phyloP scores from a whole-genome alignment of 2,797 vertebrate species.

The Lepilemur ruficaudatus region DNA sequence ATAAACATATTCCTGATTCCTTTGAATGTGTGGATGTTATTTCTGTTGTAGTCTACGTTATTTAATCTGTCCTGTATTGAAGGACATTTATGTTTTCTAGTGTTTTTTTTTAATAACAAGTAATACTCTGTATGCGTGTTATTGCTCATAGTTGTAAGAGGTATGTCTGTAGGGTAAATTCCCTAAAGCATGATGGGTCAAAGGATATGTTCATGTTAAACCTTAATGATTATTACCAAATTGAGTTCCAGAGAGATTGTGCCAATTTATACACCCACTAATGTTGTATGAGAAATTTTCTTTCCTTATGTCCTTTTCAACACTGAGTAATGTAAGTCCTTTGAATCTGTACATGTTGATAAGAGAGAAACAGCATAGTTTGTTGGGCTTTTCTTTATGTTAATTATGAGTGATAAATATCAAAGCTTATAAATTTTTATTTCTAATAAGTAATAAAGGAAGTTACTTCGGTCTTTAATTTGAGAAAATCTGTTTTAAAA shows the following conservation, averaged over 20 bases:
- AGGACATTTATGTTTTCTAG: not conserved
- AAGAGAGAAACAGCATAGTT: not conserved
- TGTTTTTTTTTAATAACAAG: not conserved
- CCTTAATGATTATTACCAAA: constrained; percentile 9
- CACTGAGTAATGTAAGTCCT: not conserved
- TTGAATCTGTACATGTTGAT: not conserved
- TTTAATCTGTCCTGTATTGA: not conserved
- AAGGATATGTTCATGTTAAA: constrained; percentile 1
- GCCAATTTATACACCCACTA: not conserved
- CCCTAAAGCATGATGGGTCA: not conserved
- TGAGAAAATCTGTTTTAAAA: constrained; percentile 15
- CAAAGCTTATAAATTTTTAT: constrained; percentile 33
- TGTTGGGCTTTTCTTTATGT: not conserved
- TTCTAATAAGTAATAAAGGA: constrained; percentile 11
- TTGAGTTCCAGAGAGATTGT: not conserved
- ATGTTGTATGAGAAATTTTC: not conserved
- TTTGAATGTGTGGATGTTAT: not conserved
- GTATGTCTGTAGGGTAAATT: not conserved
- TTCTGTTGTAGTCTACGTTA: not conserved
- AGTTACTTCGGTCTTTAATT: constrained; percentile 1
- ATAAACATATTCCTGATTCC: not conserved
- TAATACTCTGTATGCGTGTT: not conserved
- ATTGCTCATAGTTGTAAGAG: not conserved
- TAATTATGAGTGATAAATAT: constrained; percentile 22
- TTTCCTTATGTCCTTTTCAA: not conserved